Percentiles rank a stretch among this genome's conserved stretches.
phyloP scores from a whole-genome alignment of 2,113 vertebrate genomes.

The Microtus pennsylvanicus region DNA sequence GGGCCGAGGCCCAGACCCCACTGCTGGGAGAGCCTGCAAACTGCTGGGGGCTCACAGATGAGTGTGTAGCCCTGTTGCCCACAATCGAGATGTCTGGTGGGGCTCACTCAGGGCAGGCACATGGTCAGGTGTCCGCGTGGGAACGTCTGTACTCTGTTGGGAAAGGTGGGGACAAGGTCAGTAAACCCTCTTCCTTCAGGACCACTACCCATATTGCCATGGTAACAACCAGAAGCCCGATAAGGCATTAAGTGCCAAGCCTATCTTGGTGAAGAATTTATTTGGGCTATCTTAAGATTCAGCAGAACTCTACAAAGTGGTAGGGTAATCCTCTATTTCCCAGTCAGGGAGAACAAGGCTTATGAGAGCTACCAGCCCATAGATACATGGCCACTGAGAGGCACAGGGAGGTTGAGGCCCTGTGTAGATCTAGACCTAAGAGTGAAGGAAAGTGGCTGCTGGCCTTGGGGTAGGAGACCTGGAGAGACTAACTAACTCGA shows the following conservation, averaged over 20 bases:
- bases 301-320: neutral
- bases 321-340: neutral
- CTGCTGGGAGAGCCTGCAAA: conserved; percentile 64
- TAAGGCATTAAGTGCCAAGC: neutral
- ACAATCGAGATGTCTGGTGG: conserved; percentile 44
- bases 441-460: neutral
- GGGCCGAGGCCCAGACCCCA: conserved; percentile 73
- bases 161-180: conserved; percentile 50
- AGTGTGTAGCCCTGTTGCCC: conserved; percentile 21
- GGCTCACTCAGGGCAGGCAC: conserved; percentile 69
- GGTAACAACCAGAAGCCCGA: neutral
- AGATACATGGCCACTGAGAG: neutral
- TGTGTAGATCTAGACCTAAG: neutral
- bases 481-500: neutral
- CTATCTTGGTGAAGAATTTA: neutral
- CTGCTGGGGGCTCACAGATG: conserved; percentile 24
- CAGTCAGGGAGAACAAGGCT: neutral
- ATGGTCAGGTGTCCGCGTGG: conserved; percentile 65
- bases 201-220: fast-evolving
- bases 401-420: neutral
- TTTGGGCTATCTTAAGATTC: conserved; percentile 5
- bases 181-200: neutral
- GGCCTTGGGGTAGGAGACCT: neutral
- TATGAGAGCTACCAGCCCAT: neutral
- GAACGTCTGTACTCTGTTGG: conserved; percentile 75